Evolutionary conservation across 2,888 invertebrate genomes (phyloP).

Genomic region (Aphodius granarius): DNA sequence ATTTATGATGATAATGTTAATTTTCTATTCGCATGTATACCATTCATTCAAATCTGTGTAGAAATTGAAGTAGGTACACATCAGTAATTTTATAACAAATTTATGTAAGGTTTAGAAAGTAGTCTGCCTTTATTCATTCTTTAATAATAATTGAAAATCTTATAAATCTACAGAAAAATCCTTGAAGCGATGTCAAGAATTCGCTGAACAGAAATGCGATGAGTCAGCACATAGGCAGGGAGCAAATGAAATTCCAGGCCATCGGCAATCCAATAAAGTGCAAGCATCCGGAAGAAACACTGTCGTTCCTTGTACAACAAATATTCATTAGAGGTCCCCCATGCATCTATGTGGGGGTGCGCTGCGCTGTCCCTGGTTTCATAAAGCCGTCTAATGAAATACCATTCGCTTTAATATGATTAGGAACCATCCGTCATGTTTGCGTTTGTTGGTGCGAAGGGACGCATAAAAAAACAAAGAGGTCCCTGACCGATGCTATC

Average conservation of each 20-base stretch:
- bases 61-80: too few species aligned
- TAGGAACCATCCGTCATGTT: constrained; percentile 43
- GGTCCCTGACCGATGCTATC: constrained; percentile 2
- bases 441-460: constrained; percentile 7
- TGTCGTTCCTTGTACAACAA: constrained; percentile 48
- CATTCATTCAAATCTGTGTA: too few species aligned
- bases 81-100: too few species aligned
- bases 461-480: constrained; percentile 1
- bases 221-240: not conserved
- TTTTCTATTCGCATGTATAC: too few species aligned
- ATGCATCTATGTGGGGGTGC: constrained; percentile 26
- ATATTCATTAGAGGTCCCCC: constrained; percentile 49
- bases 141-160: too few species aligned
- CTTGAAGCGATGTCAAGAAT: not conserved
- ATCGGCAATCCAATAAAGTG: constrained; percentile 46
- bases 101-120: too few species aligned
- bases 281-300: constrained; percentile 50
- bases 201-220: not conserved
- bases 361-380: constrained; percentile 47
- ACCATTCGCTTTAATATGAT: constrained; percentile 50
- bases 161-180: not conserved
- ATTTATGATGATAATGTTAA: too few species aligned
- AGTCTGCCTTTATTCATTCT: too few species aligned
- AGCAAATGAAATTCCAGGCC: constrained; percentile 40
- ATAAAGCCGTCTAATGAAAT: constrained; percentile 51